These are phyloP conservation scores for Cromileptes altivelis DNA, from an alignment of 2,113 vertebrate species.

Conservation along the genomic window DNA sequence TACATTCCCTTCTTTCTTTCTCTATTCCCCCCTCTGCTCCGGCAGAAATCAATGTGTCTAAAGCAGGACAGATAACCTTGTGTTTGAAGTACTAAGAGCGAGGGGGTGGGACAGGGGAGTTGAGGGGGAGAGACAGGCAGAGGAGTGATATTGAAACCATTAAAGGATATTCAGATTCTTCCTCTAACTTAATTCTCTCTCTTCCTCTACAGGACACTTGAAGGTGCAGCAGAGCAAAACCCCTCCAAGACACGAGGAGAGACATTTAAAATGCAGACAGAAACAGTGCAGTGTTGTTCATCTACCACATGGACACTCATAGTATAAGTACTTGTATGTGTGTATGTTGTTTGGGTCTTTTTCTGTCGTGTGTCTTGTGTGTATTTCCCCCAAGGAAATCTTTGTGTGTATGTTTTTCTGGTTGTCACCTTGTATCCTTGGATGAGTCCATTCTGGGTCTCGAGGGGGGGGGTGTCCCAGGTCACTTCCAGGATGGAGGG, in stretches of 20 bases:
- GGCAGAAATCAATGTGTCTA: conserved; percentile 77
- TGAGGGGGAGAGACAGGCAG: conserved; percentile 11
- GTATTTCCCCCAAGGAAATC: neutral
- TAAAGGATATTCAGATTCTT: conserved; percentile 74
- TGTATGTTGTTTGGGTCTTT: neutral
- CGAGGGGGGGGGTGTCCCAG: conserved; percentile 92
- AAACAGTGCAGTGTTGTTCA: neutral
- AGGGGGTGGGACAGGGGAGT: conserved; percentile 49
- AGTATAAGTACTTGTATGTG: neutral
- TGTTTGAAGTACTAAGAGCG: conserved; percentile 74
- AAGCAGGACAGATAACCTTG: conserved; percentile 80
- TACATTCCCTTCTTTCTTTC: conserved; percentile 66
- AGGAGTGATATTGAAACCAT: conserved; percentile 71
- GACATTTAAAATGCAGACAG: conserved; percentile 26
- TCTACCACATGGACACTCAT: conserved; percentile 3
- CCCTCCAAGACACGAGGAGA: conserved; percentile 32
- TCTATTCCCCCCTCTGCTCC: conserved; percentile 47
- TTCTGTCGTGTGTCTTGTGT: neutral
- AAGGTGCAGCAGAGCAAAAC: conserved; percentile 54
- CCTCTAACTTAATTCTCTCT: conserved; percentile 55
- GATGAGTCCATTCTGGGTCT: conserved; percentile 96
- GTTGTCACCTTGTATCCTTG: conserved; percentile 96
- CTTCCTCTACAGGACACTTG: conserved; percentile 47
- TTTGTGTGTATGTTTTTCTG: neutral
- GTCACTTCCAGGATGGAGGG: conserved; percentile 93